A percentile compares a stretch with the other conserved stretches of the same genome.
Evolutionary conservation across 2,113 vertebrate genomes (phyloP).

Genomic region (Puffinus mauretanicus): DNA sequence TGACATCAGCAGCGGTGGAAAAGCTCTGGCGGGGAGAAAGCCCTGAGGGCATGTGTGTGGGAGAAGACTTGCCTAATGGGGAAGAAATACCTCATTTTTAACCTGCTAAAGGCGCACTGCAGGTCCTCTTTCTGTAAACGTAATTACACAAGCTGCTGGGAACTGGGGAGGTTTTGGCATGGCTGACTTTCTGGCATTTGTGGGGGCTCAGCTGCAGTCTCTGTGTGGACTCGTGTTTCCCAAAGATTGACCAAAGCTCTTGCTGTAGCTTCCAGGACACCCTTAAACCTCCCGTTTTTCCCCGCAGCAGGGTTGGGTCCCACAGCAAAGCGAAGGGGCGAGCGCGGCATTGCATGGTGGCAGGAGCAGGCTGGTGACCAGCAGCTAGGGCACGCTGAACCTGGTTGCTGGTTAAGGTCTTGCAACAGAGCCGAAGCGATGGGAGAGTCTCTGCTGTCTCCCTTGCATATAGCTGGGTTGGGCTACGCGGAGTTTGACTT

Average conservation of each 20-base stretch:
- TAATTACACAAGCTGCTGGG: neutral
- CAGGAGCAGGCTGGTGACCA: neutral
- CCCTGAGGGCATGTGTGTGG: neutral
- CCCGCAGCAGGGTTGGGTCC: neutral
- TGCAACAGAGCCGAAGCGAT: neutral
- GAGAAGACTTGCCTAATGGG: neutral
- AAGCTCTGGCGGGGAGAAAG: neutral
- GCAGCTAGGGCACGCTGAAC: neutral
- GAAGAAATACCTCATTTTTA: neutral
- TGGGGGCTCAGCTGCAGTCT: neutral
- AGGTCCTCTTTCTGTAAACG: neutral
- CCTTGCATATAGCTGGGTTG: neutral
- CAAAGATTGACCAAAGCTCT: neutral
- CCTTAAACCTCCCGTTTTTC: neutral
- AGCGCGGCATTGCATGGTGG: neutral
- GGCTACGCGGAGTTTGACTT: fast-evolving
- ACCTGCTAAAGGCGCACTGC: neutral
- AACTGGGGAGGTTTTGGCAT: neutral
- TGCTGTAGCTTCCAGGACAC: neutral
- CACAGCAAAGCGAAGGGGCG: neutral
- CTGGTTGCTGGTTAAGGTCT: neutral
- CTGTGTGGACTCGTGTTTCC: neutral
- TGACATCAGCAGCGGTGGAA: neutral
- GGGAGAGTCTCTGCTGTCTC: neutral
- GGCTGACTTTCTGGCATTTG: neutral